Conservation (phyloP, 1,140 invertebrate species). For the Pantala flavescens region DNA sequence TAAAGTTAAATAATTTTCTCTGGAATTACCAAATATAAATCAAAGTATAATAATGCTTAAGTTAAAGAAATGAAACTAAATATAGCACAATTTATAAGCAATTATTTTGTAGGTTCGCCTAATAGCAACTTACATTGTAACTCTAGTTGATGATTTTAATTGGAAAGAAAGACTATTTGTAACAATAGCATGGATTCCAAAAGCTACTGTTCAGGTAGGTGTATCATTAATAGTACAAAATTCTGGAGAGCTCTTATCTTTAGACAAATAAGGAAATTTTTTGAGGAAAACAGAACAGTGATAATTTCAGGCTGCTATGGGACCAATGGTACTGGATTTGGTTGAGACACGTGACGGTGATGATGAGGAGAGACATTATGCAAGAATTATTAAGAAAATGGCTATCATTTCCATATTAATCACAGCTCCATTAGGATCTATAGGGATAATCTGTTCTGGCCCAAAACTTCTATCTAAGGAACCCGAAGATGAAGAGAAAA, state of each 20-base stretch:
- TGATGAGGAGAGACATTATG: constrained; percentile 21
- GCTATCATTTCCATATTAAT: constrained; percentile 59
- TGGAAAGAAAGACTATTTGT: constrained; percentile 57
- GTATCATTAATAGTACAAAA: no score
- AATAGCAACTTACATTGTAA: constrained; percentile 45
- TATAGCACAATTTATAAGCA: no score
- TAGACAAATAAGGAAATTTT: no score
- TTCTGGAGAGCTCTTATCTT: no score
- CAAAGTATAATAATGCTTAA: no score
- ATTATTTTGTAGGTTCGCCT: constrained; percentile 45
- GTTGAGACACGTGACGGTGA: constrained; percentile 31
- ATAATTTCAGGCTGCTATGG: constrained; percentile 45
- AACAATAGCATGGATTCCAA: constrained; percentile 60
- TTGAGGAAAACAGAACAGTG: background rate
- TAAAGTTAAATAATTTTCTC: no score
- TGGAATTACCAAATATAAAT: no score
- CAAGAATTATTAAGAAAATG: constrained; percentile 48
- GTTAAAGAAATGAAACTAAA: no score
- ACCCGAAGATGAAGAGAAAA: no score
- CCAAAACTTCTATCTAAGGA: constrained; percentile 33
- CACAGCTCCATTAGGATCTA: constrained; percentile 56
- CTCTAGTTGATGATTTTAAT: constrained; percentile 47
- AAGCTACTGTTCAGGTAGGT: constrained; percentile 58
- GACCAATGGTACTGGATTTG: constrained; percentile 48
- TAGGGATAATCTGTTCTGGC: constrained; percentile 41